Evolutionary conservation across 2,888 invertebrate species (phyloP).

Genomic region (Drosophila siamana): DNA sequence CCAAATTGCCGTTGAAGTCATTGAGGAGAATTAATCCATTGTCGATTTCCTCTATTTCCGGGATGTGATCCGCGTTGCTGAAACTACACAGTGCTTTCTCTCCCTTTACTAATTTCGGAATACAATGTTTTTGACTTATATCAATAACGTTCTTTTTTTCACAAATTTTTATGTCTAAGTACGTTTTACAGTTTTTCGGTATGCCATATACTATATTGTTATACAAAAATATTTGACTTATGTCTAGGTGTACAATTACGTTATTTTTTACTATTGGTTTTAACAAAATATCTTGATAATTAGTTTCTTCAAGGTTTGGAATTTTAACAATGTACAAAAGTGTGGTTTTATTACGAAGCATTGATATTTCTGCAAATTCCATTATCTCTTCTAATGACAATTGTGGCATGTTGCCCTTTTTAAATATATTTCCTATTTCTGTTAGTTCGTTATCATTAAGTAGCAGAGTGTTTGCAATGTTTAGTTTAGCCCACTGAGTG

Average conservation of each 20-base stretch:
- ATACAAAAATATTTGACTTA: background rate
- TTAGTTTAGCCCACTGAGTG: background rate
- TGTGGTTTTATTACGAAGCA: background rate
- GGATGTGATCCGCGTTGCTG: constrained; percentile 10
- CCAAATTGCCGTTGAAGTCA: constrained; percentile 10
- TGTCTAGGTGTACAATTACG: background rate
- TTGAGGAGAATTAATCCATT: constrained; percentile 9
- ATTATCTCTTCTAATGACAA: background rate
- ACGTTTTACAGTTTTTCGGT: constrained; percentile 2
- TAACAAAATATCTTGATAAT: background rate
- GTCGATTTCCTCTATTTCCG: constrained; percentile 1
- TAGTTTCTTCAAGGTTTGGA: background rate
- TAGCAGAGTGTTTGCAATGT: background rate
- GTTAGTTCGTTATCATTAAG: background rate
- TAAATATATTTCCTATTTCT: background rate
- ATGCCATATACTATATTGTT: background rate
- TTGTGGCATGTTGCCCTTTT: background rate
- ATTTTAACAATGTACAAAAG: constrained; percentile 1
- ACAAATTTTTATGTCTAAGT: background rate
- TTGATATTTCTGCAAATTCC: background rate
- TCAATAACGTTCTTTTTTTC: constrained; percentile 5
- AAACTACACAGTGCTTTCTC: constrained; percentile 6
- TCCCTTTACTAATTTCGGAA: constrained; percentile 13
- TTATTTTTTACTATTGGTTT: constrained; percentile 2
- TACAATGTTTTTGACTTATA: constrained; percentile 4